Evolutionary conservation across 2,888 invertebrate genomes (phyloP).

Genomic region (Leptinotarsa tumamoca): DNA sequence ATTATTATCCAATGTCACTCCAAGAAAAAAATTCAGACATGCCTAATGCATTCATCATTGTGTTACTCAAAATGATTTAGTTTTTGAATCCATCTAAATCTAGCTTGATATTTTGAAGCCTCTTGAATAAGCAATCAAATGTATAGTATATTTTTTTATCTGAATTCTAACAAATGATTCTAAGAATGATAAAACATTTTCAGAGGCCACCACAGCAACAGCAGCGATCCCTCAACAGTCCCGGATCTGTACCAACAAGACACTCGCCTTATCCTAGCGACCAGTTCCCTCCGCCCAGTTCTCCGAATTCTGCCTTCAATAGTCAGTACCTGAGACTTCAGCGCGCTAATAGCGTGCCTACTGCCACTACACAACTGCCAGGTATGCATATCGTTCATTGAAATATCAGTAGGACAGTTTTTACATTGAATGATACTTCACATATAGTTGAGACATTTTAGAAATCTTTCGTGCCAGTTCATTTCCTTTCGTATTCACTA

Average conservation of each 20-base stretch:
- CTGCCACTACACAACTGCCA: slow-evolving; percentile 72
- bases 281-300: slow-evolving; percentile 67
- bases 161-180: no score
- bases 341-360: slow-evolving; percentile 71
- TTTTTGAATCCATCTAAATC: no score
- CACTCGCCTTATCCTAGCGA: slow-evolving; percentile 71
- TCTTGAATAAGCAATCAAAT: no score
- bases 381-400: slow-evolving; percentile 63
- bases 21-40: no score
- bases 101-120: no score
- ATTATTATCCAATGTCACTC: no score
- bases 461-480: slow-evolving; percentile 35
- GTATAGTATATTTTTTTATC: no score
- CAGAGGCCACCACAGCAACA: slow-evolving; percentile 58
- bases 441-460: slow-evolving; percentile 1
- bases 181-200: slow-evolving; percentile 20
- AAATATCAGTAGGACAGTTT: slow-evolving; percentile 20
- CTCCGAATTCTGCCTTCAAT: slow-evolving; percentile 69
- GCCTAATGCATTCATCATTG: no score
- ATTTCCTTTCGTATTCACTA: slow-evolving; percentile 35
- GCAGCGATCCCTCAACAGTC: slow-evolving; percentile 68
- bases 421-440: not conserved
- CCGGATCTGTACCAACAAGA: slow-evolving; percentile 69
- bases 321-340: slow-evolving; percentile 71
- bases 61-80: no score